Evolutionary conservation across 2,113 vertebrate species (phyloP).

Genomic region (Choloepus hoffmanni): DNA sequence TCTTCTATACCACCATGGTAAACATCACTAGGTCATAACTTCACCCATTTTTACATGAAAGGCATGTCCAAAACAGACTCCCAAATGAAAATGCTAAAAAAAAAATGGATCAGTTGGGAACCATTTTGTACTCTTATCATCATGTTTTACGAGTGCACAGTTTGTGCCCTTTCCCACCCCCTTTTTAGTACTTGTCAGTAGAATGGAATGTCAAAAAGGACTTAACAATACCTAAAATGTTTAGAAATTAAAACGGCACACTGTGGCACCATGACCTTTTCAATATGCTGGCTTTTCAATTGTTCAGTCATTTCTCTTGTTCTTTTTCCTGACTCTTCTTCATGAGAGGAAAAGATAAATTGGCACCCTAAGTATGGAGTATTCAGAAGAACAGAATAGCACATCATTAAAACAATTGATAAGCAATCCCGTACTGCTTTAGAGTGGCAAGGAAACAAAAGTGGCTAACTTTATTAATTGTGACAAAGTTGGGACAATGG

Average conservation of each 20-base stretch:
- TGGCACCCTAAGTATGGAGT: constrained; percentile 70
- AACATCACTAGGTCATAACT: not conserved
- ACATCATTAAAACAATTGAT: constrained; percentile 33
- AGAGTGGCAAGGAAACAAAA: constrained; percentile 46
- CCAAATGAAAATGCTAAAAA: not conserved
- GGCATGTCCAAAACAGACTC: not conserved
- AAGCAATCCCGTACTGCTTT: not conserved
- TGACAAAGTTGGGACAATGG: not conserved
- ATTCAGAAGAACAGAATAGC: constrained; percentile 60
- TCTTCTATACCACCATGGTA: not conserved
- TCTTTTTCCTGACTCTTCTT: constrained; percentile 64
- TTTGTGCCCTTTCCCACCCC: not conserved
- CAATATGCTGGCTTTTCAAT: constrained; percentile 55
- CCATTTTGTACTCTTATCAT: not conserved
- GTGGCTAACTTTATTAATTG: not conserved
- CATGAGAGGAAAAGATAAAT: constrained; percentile 61
- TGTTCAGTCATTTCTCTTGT: constrained; percentile 50
- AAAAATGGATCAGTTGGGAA: not conserved
- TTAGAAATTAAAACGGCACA: constrained; percentile 62
- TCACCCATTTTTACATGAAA: constrained; percentile 4
- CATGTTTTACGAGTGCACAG: constrained; percentile 57
- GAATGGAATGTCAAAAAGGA: not conserved
- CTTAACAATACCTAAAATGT: constrained; percentile 51
- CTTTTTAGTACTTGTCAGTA: constrained; percentile 51
- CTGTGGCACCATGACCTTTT: constrained; percentile 58